Base-by-base conservation (phyloP, 2,113 vertebrate species). In the Tragelaphus strepsiceros region DNA sequence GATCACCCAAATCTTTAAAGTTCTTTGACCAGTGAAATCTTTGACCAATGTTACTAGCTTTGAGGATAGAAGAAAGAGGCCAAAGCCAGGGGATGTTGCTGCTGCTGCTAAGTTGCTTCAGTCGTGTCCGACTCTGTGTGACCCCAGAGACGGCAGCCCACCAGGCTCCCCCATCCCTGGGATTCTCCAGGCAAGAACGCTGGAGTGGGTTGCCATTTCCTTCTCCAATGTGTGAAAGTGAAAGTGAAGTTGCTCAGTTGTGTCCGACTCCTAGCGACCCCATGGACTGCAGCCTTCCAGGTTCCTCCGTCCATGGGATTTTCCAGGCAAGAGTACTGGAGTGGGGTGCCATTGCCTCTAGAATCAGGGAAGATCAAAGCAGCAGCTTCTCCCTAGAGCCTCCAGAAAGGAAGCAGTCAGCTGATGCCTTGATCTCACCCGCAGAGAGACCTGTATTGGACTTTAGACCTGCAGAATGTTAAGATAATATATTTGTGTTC, bases 331-430 rank as follows among this genome's bases (percentile, higher is more conserved):
- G 61, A 32, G 28, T 32, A 62, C 61, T 62, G 61, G 61, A 62
- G 28, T 62, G 61, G 61, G 28, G 0, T 32, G 61, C 28, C 2
- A 32, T 3, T 62, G 32, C 35, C 21, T 89, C 26, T 46, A 94
- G 8, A 88, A 58, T n/a, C 12, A 59, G 28, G 24, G 74, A 88
- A 71, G 59, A 19, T 43, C 24, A 83, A 82, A 30, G 53, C 88
- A 90, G 83, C 13, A 22, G 32, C 64, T 53, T 74, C 26, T 83
- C 32, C 11, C 43, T 71, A 54, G 56, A 54, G 49, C 32, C 15
- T 88, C 77, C 53, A 35, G 62, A 83, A 96, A 78, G 77, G 16
- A 83, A 86, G 32, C 74, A 81, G 61, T 46, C 62, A 51, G 16
- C 30, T 15, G 30, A 61, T 5, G 35, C 22, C 28, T 43, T 91